Conservation (phyloP, 1,140 invertebrate genomes). For the Apocrypta bakeri region DNA sequence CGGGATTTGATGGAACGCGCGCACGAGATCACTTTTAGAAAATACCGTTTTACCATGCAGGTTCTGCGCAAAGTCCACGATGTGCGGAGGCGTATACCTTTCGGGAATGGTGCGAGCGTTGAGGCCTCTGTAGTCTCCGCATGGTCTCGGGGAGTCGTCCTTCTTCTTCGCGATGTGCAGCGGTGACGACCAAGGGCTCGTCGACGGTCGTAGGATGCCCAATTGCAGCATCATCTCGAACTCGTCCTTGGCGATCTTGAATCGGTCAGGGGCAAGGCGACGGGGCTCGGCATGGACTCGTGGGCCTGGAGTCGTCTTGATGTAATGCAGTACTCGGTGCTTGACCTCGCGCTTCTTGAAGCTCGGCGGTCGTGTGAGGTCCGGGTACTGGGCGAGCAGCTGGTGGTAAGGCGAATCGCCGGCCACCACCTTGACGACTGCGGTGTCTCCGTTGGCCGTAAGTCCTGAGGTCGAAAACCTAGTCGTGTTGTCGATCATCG, state of each 20-base stretch:
- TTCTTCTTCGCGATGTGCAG: conserved; percentile 70
- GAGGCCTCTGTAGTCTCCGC: conserved; percentile 72
- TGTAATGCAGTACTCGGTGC: conserved; percentile 55
- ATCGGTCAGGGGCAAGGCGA: conserved; percentile 48
- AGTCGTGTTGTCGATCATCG: conserved; percentile 59
- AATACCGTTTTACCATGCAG: conserved; percentile 6
- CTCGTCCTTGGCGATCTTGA: not conserved
- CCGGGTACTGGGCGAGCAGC: conserved; percentile 53
- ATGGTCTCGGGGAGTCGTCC: conserved; percentile 66
- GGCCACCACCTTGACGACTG: conserved; percentile 4
- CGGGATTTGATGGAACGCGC: conserved; percentile 54
- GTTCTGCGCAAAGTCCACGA: not conserved
- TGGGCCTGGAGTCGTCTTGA: conserved; percentile 61
- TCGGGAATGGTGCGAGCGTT: conserved; percentile 65
- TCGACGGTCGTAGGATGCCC: conserved; percentile 56
- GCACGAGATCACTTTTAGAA: conserved; percentile 27
- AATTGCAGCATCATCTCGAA: conserved; percentile 52
- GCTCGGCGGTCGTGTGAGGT: conserved; percentile 58
- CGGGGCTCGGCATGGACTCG: conserved; percentile 62
- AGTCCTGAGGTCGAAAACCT: not conserved
- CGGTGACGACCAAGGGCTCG: conserved; percentile 67
- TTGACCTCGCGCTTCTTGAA: not conserved
- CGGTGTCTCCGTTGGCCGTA: not conserved
- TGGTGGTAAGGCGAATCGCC: conserved; percentile 44
- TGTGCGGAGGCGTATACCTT: conserved; percentile 58